These are phyloP conservation scores for Potamarius usumacintae DNA, from an alignment of 2,113 vertebrate species.

Conservation along the genomic window DNA sequence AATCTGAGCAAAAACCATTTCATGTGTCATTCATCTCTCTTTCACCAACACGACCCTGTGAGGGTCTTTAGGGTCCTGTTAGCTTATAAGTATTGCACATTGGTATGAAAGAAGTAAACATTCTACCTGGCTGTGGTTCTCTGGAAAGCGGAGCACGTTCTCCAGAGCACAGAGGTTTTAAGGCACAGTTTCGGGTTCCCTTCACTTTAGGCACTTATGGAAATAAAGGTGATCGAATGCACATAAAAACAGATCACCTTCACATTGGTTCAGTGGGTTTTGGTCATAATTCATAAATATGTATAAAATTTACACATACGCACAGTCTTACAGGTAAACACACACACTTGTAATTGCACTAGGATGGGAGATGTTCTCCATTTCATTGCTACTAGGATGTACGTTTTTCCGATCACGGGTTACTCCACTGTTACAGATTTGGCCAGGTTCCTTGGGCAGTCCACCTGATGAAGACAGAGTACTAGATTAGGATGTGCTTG, in stretches of 20 bases:
- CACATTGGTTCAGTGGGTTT: constrained; percentile 27
- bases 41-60: neutral
- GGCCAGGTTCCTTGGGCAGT: constrained; percentile 94
- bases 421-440: constrained; percentile 97
- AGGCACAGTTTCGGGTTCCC: constrained; percentile 52
- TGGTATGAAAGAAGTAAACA: constrained; percentile 50
- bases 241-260: constrained; percentile 19
- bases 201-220: constrained; percentile 42
- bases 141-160: neutral
- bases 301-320: constrained; percentile 35
- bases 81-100: constrained; percentile 48
- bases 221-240: constrained; percentile 20
- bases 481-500: neutral
- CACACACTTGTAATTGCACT: constrained; percentile 66
- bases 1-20: neutral
- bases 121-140: constrained; percentile 28
- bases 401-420: constrained; percentile 39
- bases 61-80: constrained; percentile 27
- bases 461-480: constrained; percentile 78
- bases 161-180: constrained; percentile 27
- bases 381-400: constrained; percentile 18
- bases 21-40: neutral
- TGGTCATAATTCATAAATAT: constrained; percentile 53
- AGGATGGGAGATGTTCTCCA: constrained; percentile 52
- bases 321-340: constrained; percentile 44